Conservation (phyloP, 1,140 invertebrate species). For the Ctenoplectra terminalis region DNA sequence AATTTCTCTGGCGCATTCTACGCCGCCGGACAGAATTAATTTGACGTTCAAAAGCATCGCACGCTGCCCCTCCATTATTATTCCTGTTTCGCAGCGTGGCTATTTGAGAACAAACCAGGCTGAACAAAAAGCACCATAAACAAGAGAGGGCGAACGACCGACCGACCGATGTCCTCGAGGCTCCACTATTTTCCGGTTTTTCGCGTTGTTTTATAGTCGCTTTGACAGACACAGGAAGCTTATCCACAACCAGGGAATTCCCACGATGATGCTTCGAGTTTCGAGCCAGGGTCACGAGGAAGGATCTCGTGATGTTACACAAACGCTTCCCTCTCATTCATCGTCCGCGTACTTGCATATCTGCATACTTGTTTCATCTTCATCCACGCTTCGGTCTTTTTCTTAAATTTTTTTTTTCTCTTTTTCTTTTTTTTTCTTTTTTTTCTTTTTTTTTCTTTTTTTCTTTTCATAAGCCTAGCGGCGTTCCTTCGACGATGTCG, state of each 20-base stretch:
- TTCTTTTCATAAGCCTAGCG: background rate
- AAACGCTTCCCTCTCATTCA: slow-evolving; percentile 7
- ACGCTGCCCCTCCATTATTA: background rate
- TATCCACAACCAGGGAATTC: background rate
- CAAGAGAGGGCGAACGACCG: background rate
- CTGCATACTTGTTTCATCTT: background rate
- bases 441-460: too few species aligned
- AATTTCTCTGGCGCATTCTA: slow-evolving; percentile 29
- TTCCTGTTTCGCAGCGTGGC: background rate
- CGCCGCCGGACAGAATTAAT: slow-evolving; percentile 29
- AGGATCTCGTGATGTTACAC: background rate
- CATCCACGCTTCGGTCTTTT: background rate
- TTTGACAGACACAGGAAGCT: background rate
- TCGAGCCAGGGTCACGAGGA: slow-evolving; percentile 23
- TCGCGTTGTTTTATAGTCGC: background rate
- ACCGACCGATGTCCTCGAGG: background rate
- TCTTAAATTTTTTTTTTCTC: background rate
- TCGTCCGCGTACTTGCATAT: background rate
- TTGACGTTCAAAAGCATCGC: slow-evolving; percentile 24
- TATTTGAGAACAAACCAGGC: background rate
- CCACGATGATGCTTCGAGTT: background rate
- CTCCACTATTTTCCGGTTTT: background rate
- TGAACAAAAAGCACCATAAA: background rate
- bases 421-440: too few species aligned
- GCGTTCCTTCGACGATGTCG: background rate